Evolutionary conservation across 2,888 invertebrate genomes (phyloP).

Genomic region (Tachina fera): DNA sequence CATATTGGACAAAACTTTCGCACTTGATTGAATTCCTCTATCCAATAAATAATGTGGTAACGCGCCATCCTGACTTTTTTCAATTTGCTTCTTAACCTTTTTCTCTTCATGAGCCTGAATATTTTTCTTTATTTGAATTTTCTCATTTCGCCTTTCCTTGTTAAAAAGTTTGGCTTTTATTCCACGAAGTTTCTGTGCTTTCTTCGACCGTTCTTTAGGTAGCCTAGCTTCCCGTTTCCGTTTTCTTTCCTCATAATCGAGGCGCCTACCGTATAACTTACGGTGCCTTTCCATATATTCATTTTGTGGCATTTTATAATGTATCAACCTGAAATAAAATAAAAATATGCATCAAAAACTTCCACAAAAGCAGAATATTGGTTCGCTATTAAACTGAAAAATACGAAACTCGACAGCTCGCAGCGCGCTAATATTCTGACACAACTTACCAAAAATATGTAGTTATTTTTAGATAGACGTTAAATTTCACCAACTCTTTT

Average conservation of each 20-base stretch:
- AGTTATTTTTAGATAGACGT: no score
- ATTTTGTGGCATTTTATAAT: constrained; percentile 94
- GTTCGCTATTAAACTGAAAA: constrained; percentile 12
- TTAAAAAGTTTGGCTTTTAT: constrained; percentile 99
- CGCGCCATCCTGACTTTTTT: constrained; percentile 94
- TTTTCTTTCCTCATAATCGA: constrained; percentile 98
- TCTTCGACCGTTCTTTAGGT: constrained; percentile 95
- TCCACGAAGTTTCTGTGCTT: constrained; percentile 95
- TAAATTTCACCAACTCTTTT: no score
- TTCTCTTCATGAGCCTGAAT: constrained; percentile 98
- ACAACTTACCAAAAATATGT: neutral
- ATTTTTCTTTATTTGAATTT: constrained; percentile 99
- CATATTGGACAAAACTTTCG: constrained; percentile 99
- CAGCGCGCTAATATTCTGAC: neutral
- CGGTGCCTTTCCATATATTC: constrained; percentile 99
- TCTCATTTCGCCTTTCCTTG: constrained; percentile 97
- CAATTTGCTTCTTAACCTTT: constrained; percentile 92
- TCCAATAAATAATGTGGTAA: constrained; percentile 98
- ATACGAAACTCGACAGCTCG: no score
- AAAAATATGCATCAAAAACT: constrained; percentile 65
- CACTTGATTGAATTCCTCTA: constrained; percentile 95
- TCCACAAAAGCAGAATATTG: constrained; percentile 72
- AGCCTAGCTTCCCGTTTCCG: constrained; percentile 97
- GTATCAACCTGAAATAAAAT: constrained; percentile 63
- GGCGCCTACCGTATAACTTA: constrained; percentile 96